phyloP scores from a whole-genome alignment of 2,797 vertebrate species.

The Mionectes olivaceus region DNA sequence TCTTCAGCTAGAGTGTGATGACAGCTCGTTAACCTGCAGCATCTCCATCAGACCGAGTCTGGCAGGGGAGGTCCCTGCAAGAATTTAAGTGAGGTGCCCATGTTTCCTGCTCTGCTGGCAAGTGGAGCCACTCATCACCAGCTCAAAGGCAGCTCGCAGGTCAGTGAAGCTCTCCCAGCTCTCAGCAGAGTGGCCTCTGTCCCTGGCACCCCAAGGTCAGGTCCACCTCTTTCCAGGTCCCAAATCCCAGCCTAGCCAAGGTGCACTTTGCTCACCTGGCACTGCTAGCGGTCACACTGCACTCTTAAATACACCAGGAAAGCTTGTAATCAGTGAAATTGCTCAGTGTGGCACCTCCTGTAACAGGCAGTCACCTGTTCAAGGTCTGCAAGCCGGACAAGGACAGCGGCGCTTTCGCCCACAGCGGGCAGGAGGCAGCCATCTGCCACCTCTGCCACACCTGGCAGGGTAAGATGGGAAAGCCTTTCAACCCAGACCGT shows the following conservation, averaged over 20 bases:
- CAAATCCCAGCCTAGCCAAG: background rate
- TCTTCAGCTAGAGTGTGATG: background rate
- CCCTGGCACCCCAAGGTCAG: fast-evolving
- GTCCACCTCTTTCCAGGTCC: background rate
- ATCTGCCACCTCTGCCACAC: background rate
- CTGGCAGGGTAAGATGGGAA: background rate
- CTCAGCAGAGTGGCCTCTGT: background rate
- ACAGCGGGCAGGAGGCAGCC: background rate
- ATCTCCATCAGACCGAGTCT: background rate
- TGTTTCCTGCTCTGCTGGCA: background rate
- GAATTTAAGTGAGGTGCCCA: background rate
- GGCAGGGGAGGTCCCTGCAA: background rate
- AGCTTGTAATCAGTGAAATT: background rate
- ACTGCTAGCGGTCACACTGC: background rate
- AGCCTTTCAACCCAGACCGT: background rate
- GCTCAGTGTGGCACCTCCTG: background rate
- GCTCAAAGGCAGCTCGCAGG: background rate
- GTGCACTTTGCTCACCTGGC: background rate
- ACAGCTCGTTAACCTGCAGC: background rate
- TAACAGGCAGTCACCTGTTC: background rate
- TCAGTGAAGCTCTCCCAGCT: background rate
- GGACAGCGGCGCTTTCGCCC: background rate
- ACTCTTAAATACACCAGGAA: background rate
- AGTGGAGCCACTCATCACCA: background rate
- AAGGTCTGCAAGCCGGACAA: background rate